Percentiles rank a stretch among this genome's conserved stretches.
Conservation (phyloP, 1,140 invertebrate species). For the Belonocnema kinseyi region DNA sequence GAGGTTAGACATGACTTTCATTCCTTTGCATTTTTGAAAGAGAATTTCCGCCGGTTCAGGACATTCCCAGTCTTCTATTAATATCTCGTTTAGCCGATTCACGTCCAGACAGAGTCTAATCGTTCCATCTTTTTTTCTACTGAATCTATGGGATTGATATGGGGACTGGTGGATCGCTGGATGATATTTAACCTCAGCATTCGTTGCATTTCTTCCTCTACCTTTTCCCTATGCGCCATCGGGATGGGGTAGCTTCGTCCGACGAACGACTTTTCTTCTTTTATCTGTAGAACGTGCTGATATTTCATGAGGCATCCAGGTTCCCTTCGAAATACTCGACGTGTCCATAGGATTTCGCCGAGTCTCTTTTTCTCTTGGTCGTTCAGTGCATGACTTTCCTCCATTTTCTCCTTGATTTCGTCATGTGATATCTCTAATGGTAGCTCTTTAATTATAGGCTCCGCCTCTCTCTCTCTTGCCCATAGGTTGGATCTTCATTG, state of each 20-base stretch:
- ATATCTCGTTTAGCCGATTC: too few species aligned
- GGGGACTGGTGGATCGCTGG: too few species aligned
- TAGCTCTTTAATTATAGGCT: too few species aligned
- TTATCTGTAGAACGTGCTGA: slow-evolving; percentile 40
- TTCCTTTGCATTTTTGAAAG: too few species aligned
- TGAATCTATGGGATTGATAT: slow-evolving; percentile 4
- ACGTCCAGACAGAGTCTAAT: slow-evolving; percentile 42
- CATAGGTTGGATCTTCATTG: too few species aligned
- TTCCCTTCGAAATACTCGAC: slow-evolving; percentile 34
- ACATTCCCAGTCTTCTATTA: too few species aligned
- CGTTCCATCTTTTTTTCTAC: slow-evolving; percentile 32
- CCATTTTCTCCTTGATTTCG: not conserved
- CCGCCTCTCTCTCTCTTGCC: too few species aligned
- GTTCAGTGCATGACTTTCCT: not conserved
- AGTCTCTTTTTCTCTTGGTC: not conserved
- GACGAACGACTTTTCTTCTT: slow-evolving; percentile 34
- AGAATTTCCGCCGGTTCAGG: too few species aligned
- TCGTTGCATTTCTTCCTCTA: too few species aligned
- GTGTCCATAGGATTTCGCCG: not conserved
- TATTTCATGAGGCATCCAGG: too few species aligned
- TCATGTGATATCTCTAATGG: not conserved
- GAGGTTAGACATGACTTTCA: too few species aligned
- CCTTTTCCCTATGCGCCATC: not conserved
- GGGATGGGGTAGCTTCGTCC: slow-evolving; percentile 45
- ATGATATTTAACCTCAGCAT: too few species aligned